These are phyloP conservation scores for Phymatocera aterrima DNA, from an alignment of 2,888 invertebrate genomes.

Conservation along the genomic window DNA sequence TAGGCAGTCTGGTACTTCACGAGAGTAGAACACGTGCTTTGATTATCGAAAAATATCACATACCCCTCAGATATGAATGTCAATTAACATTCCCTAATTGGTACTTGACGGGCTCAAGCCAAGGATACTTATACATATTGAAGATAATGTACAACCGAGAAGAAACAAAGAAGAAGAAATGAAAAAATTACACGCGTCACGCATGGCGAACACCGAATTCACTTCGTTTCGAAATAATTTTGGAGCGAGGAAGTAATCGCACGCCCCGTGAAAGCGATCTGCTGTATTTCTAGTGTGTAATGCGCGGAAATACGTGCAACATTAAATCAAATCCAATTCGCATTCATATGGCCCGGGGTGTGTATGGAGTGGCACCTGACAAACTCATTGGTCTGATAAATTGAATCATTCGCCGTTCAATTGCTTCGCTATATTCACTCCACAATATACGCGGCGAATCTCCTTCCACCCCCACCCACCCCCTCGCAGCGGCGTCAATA, in stretches of 20 bases:
- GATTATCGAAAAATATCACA: conserved; percentile 34
- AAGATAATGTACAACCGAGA: neutral
- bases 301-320: conserved; percentile 71
- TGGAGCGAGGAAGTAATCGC: conserved; percentile 64
- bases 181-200: neutral
- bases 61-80: conserved; percentile 2
- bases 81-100: conserved; percentile 31
- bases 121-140: neutral
- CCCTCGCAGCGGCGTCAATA: conserved; percentile 51
- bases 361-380: conserved; percentile 73
- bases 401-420: conserved; percentile 75
- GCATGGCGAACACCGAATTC: neutral
- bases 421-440: conserved; percentile 66
- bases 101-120: conserved; percentile 13
- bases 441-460: conserved; percentile 56
- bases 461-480: conserved; percentile 49
- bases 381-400: conserved; percentile 74
- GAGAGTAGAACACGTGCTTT: neutral
- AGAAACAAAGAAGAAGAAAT: neutral
- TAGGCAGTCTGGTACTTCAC: neutral
- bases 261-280: conserved; percentile 65
- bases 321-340: conserved; percentile 74
- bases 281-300: conserved; percentile 72
- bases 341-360: conserved; percentile 60
- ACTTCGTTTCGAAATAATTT: conserved; percentile 59